These are phyloP conservation scores for Panzeria rudis DNA, from an alignment of 2,888 invertebrate genomes.

Conservation along the genomic window DNA sequence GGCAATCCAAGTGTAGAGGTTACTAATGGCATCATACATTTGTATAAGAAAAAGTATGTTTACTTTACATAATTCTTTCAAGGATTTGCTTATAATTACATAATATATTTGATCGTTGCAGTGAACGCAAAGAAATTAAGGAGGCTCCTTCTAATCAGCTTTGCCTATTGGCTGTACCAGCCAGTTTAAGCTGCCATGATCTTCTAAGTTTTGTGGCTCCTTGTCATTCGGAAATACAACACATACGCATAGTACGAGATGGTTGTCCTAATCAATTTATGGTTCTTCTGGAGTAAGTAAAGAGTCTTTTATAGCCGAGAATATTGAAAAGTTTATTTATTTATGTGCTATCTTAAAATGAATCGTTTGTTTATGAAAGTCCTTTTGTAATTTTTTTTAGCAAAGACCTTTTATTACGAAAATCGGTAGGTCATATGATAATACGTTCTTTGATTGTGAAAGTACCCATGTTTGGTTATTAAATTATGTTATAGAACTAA, in stretches of 20 bases:
- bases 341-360: no score
- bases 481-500: no score
- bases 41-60: conserved; percentile 97
- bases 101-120: conserved; percentile 79
- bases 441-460: no score
- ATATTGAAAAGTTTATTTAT: no score
- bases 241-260: conserved; percentile 95
- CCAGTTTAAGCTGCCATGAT: conserved; percentile 96
- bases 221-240: conserved; percentile 94
- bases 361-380: no score
- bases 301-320: no score
- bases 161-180: conserved; percentile 95
- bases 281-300: conserved; percentile 93
- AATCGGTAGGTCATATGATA: no score
- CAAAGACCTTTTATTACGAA: no score
- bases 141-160: conserved; percentile 91
- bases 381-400: no score
- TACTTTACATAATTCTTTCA: background rate
- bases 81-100: no score
- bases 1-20: conserved; percentile 99
- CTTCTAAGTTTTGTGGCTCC: conserved; percentile 97
- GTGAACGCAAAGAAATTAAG: conserved; percentile 89
- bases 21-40: conserved; percentile 97
- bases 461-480: no score
- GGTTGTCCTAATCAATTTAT: conserved; percentile 98